Percentiles rank a stretch among this genome's conserved stretches.
Conservation (phyloP, 2,888 invertebrate species). For the Uloborus plumipes region DNA sequence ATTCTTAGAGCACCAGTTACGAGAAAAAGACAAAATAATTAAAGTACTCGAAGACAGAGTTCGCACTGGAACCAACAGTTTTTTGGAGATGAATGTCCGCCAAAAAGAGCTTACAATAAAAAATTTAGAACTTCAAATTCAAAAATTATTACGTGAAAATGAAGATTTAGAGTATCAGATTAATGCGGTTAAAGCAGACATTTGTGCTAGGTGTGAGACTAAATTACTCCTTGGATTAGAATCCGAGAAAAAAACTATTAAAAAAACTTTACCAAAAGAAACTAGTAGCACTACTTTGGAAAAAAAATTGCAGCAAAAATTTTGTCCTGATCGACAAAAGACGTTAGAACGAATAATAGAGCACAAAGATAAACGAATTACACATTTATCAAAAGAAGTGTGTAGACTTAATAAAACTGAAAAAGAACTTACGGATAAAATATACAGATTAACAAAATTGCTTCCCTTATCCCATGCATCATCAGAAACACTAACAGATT, state of each 20-base stretch:
- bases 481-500: conserved; percentile 40
- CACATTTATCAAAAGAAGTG: conserved; percentile 39
- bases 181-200: conserved; percentile 17
- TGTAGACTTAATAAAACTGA: conserved; percentile 21
- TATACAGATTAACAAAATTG: conserved; percentile 42
- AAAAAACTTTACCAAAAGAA: not conserved
- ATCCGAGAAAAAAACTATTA: not conserved
- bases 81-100: conserved; percentile 25
- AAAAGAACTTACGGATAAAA: conserved; percentile 40
- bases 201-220: conserved; percentile 43
- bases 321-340: conserved; percentile 16
- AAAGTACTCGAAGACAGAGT: conserved; percentile 38
- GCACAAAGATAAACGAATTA: conserved; percentile 49
- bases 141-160: conserved; percentile 44
- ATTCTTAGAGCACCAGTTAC: conserved; percentile 25
- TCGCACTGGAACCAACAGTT: conserved; percentile 33
- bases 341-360: conserved; percentile 44
- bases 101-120: conserved; percentile 54
- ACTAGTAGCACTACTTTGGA: not conserved
- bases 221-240: conserved; percentile 11
- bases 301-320: conserved; percentile 4
- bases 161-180: conserved; percentile 41
- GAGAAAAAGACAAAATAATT: conserved; percentile 40
- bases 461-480: conserved; percentile 44
- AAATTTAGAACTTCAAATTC: conserved; percentile 46